Conservation (phyloP, 2,113 vertebrate genomes). For the Sarotherodon lohbergeri region DNA sequence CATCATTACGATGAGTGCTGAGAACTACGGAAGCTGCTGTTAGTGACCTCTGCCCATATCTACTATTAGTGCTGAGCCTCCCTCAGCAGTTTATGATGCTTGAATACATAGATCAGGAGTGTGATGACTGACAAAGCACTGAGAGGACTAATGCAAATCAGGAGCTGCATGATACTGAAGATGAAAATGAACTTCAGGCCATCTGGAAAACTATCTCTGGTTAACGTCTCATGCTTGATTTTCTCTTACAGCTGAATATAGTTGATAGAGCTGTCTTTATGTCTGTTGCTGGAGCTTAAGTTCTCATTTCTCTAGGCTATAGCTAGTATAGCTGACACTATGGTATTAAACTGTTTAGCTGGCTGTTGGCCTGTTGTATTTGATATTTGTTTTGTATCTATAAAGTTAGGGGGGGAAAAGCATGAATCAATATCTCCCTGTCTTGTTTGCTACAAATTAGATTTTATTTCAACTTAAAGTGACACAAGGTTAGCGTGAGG, state of each 20-base stretch:
- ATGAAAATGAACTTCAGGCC: neutral
- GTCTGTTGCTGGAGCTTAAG: neutral
- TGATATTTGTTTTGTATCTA: neutral
- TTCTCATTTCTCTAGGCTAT: neutral
- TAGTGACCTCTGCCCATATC: neutral
- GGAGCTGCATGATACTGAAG: neutral
- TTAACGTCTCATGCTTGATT: neutral
- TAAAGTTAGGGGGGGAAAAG: neutral
- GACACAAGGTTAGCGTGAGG: neutral
- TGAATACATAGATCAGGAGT: neutral
- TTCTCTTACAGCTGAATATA: neutral
- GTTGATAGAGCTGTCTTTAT: neutral
- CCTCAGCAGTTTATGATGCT: neutral
- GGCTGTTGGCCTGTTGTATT: neutral
- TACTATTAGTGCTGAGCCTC: neutral
- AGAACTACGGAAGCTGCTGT: neutral
- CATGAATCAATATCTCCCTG: neutral
- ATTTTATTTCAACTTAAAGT: neutral
- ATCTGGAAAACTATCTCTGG: neutral
- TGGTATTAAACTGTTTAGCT: neutral
- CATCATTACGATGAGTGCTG: neutral
- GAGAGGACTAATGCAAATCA: neutral
- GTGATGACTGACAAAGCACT: neutral
- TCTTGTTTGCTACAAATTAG: neutral
- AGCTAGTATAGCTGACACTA: neutral